phyloP scores from a whole-genome alignment of 2,113 vertebrate species.

The Anoura caudifer region DNA sequence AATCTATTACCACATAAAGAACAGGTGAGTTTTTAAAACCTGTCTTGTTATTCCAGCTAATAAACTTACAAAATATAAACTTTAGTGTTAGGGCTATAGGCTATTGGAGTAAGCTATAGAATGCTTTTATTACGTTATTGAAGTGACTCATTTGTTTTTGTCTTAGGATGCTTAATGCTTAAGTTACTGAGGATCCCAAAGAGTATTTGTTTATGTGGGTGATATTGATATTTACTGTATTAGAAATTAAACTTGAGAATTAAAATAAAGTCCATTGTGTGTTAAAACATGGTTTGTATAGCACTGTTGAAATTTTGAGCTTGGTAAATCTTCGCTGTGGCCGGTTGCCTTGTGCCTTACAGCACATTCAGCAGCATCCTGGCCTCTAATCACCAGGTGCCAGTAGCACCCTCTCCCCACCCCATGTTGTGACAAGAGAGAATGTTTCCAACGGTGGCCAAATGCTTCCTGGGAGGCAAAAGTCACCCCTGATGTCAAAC shows the following conservation, averaged over 20 bases:
- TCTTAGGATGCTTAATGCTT: not conserved
- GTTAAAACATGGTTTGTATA: not conserved
- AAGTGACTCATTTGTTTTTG: not conserved
- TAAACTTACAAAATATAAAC: not conserved
- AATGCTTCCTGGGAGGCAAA: not conserved
- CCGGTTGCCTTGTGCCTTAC: not conserved
- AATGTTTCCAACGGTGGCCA: not conserved
- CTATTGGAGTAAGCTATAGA: not conserved
- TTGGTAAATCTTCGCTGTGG: not conserved
- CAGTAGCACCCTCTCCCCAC: too few relatives aligned
- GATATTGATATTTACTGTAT: not conserved
- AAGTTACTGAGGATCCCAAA: not conserved
- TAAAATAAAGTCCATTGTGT: not conserved
- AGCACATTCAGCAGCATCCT: not conserved
- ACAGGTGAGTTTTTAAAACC: constrained; percentile 82
- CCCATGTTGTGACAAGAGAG: not conserved
- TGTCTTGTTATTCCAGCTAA: constrained; percentile 24
- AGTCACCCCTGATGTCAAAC: not conserved
- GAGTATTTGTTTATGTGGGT: not conserved
- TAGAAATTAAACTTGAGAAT: constrained; percentile 32
- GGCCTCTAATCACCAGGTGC: not conserved
- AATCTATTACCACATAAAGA: constrained; percentile 91
- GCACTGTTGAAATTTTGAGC: not conserved
- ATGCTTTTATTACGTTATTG: not conserved
- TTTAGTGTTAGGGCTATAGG: constrained; percentile 1